A percentile compares a stretch with the other conserved stretches of the same genome.
phyloP scores from a whole-genome alignment of 2,113 vertebrate genomes.

The Epinephelus lanceolatus region DNA sequence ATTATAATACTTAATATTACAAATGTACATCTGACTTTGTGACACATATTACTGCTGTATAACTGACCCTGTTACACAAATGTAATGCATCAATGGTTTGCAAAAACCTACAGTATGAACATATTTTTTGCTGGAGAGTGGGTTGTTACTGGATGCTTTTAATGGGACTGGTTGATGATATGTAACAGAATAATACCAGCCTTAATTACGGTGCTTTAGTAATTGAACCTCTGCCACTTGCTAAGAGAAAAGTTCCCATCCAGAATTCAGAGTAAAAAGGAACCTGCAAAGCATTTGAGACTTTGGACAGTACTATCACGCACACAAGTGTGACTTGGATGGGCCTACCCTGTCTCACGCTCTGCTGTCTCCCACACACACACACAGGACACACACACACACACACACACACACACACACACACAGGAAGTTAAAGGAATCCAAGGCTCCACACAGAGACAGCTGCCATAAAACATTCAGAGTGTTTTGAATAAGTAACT shows the following conservation, averaged over 20 bases:
- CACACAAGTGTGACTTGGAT: constrained; percentile 38
- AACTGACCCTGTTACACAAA: no score
- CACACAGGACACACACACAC: constrained; percentile 18
- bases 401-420: constrained; percentile 21
- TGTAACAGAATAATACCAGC: background rate
- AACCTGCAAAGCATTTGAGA: constrained; percentile 3
- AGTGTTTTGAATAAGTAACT: constrained; percentile 49
- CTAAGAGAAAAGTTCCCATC: background rate
- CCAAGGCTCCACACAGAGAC: constrained; percentile 9
- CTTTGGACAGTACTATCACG: background rate
- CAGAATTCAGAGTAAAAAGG: background rate
- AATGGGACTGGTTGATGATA: background rate
- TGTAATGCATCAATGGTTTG: no score
- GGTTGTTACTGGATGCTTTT: no score
- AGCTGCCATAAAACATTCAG: constrained; percentile 51
- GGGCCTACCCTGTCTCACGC: constrained; percentile 1
- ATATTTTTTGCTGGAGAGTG: no score
- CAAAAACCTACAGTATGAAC: no score
- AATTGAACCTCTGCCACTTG: background rate
- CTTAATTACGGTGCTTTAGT: background rate
- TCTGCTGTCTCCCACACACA: constrained; percentile 6
- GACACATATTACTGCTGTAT: no score
- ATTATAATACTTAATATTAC: no score
- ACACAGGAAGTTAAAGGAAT: constrained; percentile 12
- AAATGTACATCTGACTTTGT: no score